phyloP scores from a whole-genome alignment of 2,797 vertebrate species.

The Muscicapa comitata region DNA sequence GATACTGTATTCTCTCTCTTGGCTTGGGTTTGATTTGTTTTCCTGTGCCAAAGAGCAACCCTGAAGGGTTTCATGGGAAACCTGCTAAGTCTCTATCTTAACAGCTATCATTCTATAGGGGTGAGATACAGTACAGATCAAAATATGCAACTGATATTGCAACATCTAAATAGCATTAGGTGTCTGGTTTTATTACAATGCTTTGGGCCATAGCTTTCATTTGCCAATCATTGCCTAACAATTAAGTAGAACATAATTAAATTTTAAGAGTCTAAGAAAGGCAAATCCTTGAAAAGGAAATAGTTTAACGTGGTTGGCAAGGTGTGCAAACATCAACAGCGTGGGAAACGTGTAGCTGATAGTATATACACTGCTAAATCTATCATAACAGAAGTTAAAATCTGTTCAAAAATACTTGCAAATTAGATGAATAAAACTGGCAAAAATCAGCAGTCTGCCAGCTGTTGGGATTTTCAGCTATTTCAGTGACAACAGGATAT shows the following conservation, averaged over 20 bases:
- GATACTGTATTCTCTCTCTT: neutral
- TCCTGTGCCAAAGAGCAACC: neutral
- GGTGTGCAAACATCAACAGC: neutral
- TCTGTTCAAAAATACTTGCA: neutral
- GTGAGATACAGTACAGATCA: neutral
- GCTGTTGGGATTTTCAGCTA: neutral
- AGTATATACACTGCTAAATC: no score
- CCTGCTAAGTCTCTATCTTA: neutral
- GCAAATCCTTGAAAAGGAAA: neutral
- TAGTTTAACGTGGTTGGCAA: neutral
- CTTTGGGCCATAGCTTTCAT: neutral
- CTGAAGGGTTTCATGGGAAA: neutral
- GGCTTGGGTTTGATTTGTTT: neutral
- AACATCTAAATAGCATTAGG: neutral
- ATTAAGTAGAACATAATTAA: neutral
- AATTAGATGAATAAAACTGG: neutral
- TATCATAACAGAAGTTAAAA: neutral
- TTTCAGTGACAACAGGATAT: neutral
- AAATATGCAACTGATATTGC: neutral
- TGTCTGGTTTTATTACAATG: neutral
- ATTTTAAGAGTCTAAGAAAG: neutral
- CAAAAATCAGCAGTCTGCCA: neutral
- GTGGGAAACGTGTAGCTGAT: neutral
- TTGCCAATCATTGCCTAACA: neutral
- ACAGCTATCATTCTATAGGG: neutral